Evolutionary conservation across 2,888 invertebrate species (phyloP).

Genomic region (Panzeria rudis): DNA sequence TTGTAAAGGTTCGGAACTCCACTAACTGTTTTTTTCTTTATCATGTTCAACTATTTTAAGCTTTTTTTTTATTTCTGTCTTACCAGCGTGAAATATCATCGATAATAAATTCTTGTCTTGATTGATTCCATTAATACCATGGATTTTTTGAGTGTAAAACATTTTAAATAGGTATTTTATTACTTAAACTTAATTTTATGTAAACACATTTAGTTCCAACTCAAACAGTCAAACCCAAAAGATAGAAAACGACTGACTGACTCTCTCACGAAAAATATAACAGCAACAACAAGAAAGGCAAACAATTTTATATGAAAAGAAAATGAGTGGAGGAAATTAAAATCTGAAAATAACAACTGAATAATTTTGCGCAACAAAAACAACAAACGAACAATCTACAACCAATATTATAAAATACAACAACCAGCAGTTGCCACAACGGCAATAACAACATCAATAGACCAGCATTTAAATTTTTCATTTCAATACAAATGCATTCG

Average conservation of each 20-base stretch:
- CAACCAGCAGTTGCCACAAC: background rate
- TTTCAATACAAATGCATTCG: constrained; percentile 39
- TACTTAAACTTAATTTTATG: constrained; percentile 68
- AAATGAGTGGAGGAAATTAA: constrained; percentile 66
- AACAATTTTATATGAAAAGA: constrained; percentile 61
- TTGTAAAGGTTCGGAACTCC: too few species aligned
- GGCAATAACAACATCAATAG: constrained; percentile 36
- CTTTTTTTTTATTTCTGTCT: too few species aligned
- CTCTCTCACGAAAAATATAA: constrained; percentile 62
- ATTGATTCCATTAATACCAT: too few species aligned
- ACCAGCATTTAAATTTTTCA: constrained; percentile 57
- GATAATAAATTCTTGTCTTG: too few species aligned
- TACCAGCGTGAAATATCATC: too few species aligned
- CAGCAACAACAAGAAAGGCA: constrained; percentile 11
- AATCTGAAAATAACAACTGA: constrained; percentile 54
- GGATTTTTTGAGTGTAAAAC: constrained; percentile 46
- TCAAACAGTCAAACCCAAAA: constrained; percentile 17
- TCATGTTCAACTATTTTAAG: too few species aligned
- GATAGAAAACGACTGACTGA: constrained; percentile 43
- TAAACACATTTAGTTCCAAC: constrained; percentile 65
- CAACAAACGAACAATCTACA: constrained; percentile 34
- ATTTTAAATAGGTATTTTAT: constrained; percentile 70
- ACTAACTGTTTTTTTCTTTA: too few species aligned
- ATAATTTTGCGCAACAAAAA: constrained; percentile 57
- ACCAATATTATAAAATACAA: constrained; percentile 44